A percentile compares a stretch with the other conserved stretches of the same genome.
Evolutionary conservation across 2,797 vertebrate genomes (phyloP).

Genomic region (Orestias chungarensis): DNA sequence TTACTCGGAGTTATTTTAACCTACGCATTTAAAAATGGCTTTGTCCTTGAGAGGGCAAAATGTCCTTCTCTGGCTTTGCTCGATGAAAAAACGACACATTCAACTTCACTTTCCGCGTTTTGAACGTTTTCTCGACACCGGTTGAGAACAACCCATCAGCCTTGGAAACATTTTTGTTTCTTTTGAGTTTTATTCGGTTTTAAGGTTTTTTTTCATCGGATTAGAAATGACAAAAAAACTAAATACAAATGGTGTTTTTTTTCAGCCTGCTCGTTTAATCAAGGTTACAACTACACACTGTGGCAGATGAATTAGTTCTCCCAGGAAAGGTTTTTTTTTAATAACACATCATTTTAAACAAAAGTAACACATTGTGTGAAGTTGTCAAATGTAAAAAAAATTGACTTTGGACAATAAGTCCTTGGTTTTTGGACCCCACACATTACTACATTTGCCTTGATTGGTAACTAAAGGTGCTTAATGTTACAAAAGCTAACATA

Average conservation of each 20-base stretch:
- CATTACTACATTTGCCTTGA: conserved; percentile 19
- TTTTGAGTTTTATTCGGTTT: conserved; percentile 60
- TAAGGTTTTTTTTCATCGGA: conserved; percentile 46
- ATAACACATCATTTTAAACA: conserved; percentile 41
- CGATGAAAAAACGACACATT: conserved; percentile 51
- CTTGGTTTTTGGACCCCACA: conserved; percentile 20
- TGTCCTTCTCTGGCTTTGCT: conserved; percentile 75
- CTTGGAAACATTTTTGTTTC: conserved; percentile 43
- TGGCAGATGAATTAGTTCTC: conserved; percentile 27
- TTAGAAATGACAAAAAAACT: conserved; percentile 28
- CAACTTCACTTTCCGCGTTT: conserved; percentile 35
- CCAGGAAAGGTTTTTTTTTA: conserved; percentile 9
- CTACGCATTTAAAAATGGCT: conserved; percentile 87
- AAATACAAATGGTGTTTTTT: conserved; percentile 5
- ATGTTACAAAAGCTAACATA: conserved; percentile 61
- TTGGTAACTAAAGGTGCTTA: conserved; percentile 34
- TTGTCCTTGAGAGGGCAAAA: conserved; percentile 87
- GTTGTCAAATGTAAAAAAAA: conserved; percentile 37
- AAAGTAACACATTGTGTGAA: conserved; percentile 39
- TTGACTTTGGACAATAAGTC: neutral
- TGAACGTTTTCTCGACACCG: conserved; percentile 19
- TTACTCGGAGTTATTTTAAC: conserved; percentile 67
- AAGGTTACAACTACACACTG: conserved; percentile 5
- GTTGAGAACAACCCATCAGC: conserved; percentile 23
- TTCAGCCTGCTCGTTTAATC: conserved; percentile 2